Conservation (phyloP, 2,888 invertebrate species). For the Synergus japonicus region DNA sequence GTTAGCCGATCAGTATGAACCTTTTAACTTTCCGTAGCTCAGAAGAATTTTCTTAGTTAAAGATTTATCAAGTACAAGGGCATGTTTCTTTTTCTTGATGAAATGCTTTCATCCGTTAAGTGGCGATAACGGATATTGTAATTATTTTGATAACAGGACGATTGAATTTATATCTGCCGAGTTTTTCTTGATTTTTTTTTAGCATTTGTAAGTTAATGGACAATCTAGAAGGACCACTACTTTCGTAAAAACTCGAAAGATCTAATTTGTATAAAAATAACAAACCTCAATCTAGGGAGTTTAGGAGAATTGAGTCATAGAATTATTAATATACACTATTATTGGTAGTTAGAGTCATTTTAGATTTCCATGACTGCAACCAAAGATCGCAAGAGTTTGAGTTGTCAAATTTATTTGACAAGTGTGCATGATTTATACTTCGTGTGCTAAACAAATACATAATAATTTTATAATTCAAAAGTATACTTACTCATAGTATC, state of each 20-base stretch:
- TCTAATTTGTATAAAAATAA: constrained; percentile 25
- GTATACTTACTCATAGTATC: neutral
- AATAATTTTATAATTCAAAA: constrained; percentile 8
- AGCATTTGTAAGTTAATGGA: neutral
- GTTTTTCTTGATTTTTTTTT: neutral
- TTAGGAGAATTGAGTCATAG: neutral
- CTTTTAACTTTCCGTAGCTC: neutral
- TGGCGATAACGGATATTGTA: neutral
- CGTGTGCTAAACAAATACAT: neutral
- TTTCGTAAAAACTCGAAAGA: neutral
- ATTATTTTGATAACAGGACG: neutral
- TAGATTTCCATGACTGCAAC: neutral
- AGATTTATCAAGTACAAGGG: too few relatives aligned
- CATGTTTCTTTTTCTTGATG: neutral
- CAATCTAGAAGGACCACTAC: neutral
- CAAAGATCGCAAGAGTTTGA: neutral
- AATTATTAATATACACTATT: neutral
- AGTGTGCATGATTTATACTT: constrained; percentile 7
- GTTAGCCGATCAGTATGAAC: neutral
- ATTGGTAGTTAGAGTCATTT: neutral
- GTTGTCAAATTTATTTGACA: constrained; percentile 3
- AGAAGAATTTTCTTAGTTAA: too few relatives aligned
- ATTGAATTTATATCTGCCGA: neutral
- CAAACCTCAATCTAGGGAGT: neutral
- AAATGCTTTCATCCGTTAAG: neutral